phyloP scores from a whole-genome alignment of 1,140 invertebrate species.

The Brachionus angularis region DNA sequence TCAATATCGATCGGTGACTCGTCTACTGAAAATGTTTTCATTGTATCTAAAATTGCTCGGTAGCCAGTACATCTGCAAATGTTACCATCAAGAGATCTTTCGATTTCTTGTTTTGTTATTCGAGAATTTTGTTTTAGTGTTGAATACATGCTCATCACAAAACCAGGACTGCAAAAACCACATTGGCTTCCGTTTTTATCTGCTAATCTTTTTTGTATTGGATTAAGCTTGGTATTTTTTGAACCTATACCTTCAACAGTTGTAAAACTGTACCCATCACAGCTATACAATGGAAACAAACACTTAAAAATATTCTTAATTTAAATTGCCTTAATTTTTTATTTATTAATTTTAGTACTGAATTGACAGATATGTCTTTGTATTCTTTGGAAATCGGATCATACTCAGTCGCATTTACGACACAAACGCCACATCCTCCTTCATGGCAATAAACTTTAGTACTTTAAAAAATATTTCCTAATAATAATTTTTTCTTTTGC shows the following conservation, averaged over 20 bases:
- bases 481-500: neutral
- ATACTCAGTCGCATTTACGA: slow-evolving; percentile 58
- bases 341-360: slow-evolving; percentile 61
- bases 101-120: slow-evolving; percentile 49
- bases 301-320: too few relatives aligned
- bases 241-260: slow-evolving; percentile 65
- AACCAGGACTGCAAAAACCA: slow-evolving; percentile 58
- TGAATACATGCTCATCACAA: slow-evolving; percentile 55
- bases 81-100: slow-evolving; percentile 53
- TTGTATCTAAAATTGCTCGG: slow-evolving; percentile 55
- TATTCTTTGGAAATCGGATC: slow-evolving; percentile 60
- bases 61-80: slow-evolving; percentile 58
- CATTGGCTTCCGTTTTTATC: slow-evolving; percentile 56
- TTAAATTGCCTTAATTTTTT: too few relatives aligned
- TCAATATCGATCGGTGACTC: slow-evolving; percentile 35
- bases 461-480: slow-evolving; percentile 49
- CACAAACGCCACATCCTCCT: slow-evolving; percentile 75
- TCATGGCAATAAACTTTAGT: slow-evolving; percentile 73
- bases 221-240: neutral
- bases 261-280: slow-evolving; percentile 70
- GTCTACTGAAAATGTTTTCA: slow-evolving; percentile 28
- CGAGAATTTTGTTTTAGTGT: slow-evolving; percentile 50
- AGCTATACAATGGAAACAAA: slow-evolving; percentile 66
- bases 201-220: slow-evolving; percentile 54
- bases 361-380: slow-evolving; percentile 68